phyloP scores from a whole-genome alignment of 1,140 invertebrate genomes.

The Diploscapter pachys region DNA sequence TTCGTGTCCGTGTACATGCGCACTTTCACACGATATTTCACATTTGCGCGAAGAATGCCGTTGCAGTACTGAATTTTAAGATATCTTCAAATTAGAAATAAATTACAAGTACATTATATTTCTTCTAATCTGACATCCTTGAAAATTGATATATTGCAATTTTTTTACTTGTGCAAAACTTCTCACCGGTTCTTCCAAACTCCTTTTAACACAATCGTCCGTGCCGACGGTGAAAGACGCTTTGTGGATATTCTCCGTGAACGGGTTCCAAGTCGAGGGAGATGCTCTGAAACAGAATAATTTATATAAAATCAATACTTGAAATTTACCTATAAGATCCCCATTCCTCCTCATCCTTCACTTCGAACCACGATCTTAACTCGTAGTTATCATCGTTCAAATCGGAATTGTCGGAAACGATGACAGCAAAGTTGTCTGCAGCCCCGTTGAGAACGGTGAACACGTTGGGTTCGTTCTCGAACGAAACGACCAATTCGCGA shows the following conservation, averaged over 20 bases:
- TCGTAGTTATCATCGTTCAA: constrained; percentile 49
- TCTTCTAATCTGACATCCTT: background rate
- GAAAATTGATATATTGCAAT: too few species aligned
- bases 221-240: constrained; percentile 52
- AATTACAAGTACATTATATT: background rate
- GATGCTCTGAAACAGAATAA: constrained; percentile 39
- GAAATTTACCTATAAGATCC: constrained; percentile 38
- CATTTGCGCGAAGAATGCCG: constrained; percentile 46
- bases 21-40: constrained; percentile 52
- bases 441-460: constrained; percentile 53
- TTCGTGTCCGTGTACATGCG: constrained; percentile 51
- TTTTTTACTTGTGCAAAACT: too few species aligned
- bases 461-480: constrained; percentile 38
- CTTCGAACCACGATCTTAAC: constrained; percentile 51
- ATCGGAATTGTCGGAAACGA: constrained; percentile 48
- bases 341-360: constrained; percentile 52
- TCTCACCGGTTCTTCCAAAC: constrained; percentile 48
- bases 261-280: constrained; percentile 50
- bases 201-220: constrained; percentile 52
- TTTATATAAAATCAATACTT: background rate
- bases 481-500: constrained; percentile 48
- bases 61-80: constrained; percentile 48
- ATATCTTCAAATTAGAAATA: too few species aligned
- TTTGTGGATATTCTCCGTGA: constrained; percentile 30
- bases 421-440: constrained; percentile 54